phyloP scores from a whole-genome alignment of 92 coral and sea anemone genomes.

The Galaxea fascicularis region DNA sequence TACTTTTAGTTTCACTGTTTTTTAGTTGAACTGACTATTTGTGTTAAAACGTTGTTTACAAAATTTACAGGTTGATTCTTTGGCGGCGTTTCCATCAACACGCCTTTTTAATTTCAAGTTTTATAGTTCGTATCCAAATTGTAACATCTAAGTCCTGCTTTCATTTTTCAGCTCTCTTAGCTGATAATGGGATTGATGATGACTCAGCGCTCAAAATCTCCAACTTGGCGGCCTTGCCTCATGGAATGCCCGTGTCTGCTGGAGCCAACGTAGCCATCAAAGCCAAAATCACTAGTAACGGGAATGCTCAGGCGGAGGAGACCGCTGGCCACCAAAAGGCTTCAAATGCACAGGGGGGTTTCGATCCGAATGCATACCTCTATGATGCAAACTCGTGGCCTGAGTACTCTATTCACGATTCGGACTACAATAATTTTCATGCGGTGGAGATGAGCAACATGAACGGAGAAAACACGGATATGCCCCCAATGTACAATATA shows the following conservation, averaged over 20 bases:
- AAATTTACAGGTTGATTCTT: no score
- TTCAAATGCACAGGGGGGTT: constrained; percentile 42
- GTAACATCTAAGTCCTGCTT: no score
- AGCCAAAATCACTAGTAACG: constrained; percentile 62
- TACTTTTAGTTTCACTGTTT: no score
- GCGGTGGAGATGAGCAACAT: constrained; percentile 52
- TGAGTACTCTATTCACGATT: constrained; percentile 88
- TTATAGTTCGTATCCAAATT: no score
- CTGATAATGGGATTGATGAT: constrained; percentile 88
- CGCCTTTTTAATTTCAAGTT: no score
- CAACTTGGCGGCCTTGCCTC: constrained; percentile 85
- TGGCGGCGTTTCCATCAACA: no score
- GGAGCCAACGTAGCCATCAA: constrained; percentile 62
- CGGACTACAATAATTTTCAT: constrained; percentile 75
- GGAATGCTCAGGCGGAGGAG: constrained; percentile 11
- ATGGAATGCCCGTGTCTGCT: constrained; percentile 17
- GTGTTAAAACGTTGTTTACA: no score
- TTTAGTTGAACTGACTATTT: no score
- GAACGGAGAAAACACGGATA: constrained; percentile 52
- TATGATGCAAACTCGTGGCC: constrained; percentile 91
- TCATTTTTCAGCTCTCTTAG: constrained; percentile 83
- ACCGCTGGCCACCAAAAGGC: constrained; percentile 45
- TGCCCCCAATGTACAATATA: constrained; percentile 19
- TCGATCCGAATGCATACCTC: constrained; percentile 70
- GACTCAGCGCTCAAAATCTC: constrained; percentile 87